Evolutionary conservation across 2,888 invertebrate genomes (phyloP).

Genomic region (Artemia sp.): DNA sequence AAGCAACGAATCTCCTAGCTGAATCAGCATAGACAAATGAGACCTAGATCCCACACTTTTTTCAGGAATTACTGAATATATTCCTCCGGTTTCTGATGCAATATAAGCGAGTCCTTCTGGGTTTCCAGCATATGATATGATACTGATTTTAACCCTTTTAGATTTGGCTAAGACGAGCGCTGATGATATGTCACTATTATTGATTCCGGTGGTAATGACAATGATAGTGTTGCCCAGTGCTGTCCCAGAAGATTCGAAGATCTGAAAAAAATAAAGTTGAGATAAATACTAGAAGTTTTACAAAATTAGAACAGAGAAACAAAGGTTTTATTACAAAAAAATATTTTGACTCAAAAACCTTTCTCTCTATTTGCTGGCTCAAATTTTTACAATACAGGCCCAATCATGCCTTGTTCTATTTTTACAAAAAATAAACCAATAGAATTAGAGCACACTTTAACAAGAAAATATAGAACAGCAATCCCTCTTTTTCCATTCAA

Average conservation of each 20-base stretch:
- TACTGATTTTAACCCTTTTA: constrained; percentile 2
- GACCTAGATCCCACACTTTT: neutral
- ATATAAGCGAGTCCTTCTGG: neutral
- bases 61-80: neutral
- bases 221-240: constrained; percentile 13
- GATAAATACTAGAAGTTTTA: neutral
- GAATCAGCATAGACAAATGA: neutral
- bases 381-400: no score
- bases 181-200: neutral
- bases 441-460: no score
- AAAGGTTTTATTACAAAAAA: neutral
- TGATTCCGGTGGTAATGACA: constrained; percentile 7
- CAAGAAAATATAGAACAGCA: no score
- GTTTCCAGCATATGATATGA: constrained; percentile 2
- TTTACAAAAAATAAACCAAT: no score
- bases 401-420: no score
- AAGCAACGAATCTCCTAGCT: constrained; percentile 2
- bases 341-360: no score
- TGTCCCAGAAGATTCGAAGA: neutral
- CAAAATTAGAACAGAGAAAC: neutral
- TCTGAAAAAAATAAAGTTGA: neutral
- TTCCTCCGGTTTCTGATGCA: constrained; percentile 3
- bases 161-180: constrained; percentile 1
- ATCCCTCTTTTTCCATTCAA: no score
- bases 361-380: no score